These are phyloP conservation scores for Acropternis orthonyx DNA, from an alignment of 2,797 vertebrate species.

Conservation along the genomic window DNA sequence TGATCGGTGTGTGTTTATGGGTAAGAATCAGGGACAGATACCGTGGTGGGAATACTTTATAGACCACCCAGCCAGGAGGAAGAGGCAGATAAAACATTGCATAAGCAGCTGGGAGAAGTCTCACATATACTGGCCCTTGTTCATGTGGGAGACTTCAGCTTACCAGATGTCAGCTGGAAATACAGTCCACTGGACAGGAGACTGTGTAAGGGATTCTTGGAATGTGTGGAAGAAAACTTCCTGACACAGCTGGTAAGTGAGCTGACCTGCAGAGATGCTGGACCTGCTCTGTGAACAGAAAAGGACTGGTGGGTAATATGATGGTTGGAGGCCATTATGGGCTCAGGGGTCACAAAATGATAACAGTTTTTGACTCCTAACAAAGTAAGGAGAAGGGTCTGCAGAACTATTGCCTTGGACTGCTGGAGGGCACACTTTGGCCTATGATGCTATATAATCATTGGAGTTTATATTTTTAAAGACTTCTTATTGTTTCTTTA, in stretches of 20 bases:
- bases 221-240: neutral
- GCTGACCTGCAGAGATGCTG: neutral
- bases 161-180: neutral
- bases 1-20: neutral
- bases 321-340: neutral
- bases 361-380: neutral
- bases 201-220: neutral
- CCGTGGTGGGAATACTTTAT: neutral
- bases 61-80: neutral
- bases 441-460: neutral
- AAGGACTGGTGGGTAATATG: neutral
- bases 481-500: neutral
- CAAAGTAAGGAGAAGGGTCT: neutral
- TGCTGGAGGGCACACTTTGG: neutral
- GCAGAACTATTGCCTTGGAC: neutral
- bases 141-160: neutral
- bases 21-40: neutral
- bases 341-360: neutral
- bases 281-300: neutral
- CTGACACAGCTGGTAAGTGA: neutral
- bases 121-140: neutral
- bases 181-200: neutral
- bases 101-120: neutral
- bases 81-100: neutral
- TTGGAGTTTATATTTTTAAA: neutral